phyloP scores from a whole-genome alignment of 2,888 invertebrate species.

The Leucophenga montana region DNA sequence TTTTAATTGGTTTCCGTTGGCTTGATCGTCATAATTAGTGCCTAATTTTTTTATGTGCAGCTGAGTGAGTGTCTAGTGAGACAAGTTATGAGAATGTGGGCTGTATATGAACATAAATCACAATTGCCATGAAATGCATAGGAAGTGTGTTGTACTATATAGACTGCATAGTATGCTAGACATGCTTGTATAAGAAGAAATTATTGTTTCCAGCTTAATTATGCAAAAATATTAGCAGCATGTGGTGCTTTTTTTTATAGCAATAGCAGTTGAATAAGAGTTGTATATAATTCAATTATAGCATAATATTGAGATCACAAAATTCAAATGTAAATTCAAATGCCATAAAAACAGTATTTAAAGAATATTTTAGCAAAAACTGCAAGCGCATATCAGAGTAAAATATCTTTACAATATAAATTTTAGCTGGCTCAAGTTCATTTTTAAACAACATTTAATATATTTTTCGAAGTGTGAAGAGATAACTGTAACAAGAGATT shows the following conservation, averaged over 20 bases:
- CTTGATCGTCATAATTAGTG: constrained; percentile 63
- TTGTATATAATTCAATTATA: too few relatives aligned
- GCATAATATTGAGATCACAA: too few relatives aligned
- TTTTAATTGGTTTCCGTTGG: constrained; percentile 59
- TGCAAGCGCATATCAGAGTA: too few relatives aligned
- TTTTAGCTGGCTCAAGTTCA: too few relatives aligned
- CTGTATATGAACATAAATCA: constrained; percentile 55
- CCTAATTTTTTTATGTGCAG: constrained; percentile 57
- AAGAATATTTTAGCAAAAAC: too few relatives aligned
- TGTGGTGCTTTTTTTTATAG: background rate
- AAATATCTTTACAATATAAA: too few relatives aligned
- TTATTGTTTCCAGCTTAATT: background rate
- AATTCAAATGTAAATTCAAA: too few relatives aligned
- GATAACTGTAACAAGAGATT: too few relatives aligned
- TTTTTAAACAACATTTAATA: too few relatives aligned
- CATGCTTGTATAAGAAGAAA: constrained; percentile 37
- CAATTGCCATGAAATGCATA: constrained; percentile 17
- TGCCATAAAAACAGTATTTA: too few relatives aligned
- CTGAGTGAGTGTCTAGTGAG: background rate
- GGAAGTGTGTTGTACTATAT: constrained; percentile 1
- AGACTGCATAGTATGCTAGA: constrained; percentile 52
- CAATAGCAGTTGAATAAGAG: too few relatives aligned
- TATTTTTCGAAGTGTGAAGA: too few relatives aligned
- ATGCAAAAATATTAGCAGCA: background rate
- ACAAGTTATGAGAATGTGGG: background rate